phyloP scores from a whole-genome alignment of 2,888 invertebrate genomes.

The Ormyrus pomaceus region DNA sequence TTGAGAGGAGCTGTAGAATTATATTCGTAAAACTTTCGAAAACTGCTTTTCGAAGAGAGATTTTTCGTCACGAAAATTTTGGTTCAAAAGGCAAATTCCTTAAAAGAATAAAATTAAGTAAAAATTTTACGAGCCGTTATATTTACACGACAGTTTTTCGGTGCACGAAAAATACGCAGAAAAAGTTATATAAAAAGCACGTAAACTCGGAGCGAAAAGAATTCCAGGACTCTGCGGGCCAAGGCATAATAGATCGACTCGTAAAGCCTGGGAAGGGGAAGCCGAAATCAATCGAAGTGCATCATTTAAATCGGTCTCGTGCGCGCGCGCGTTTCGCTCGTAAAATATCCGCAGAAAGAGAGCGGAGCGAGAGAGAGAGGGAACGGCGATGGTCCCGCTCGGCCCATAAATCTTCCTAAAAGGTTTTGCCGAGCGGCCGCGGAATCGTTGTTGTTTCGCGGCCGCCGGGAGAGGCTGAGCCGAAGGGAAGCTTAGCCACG shows the following conservation, averaged over 20 bases:
- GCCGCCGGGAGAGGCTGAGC: neutral
- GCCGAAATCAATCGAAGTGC: slow-evolving; percentile 49
- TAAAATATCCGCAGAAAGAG: slow-evolving; percentile 4
- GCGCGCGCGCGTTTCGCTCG: neutral
- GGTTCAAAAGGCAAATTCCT: no score
- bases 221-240: neutral
- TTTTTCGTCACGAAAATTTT: no score
- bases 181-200: neutral
- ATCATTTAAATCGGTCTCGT: slow-evolving; percentile 49
- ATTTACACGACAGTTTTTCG: neutral
- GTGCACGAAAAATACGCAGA: neutral
- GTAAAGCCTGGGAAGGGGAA: neutral
- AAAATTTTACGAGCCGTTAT: neutral
- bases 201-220: neutral
- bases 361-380: slow-evolving; percentile 17
- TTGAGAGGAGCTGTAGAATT: neutral
- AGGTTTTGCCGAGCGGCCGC: slow-evolving; percentile 63
- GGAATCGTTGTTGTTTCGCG: slow-evolving; percentile 60
- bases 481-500: slow-evolving; percentile 72
- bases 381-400: slow-evolving; percentile 10
- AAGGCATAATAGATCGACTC: neutral
- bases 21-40: neutral
- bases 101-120: neutral
- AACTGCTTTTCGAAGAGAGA: no score
- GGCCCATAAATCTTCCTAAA: slow-evolving; percentile 70